phyloP scores from a whole-genome alignment of 1,140 invertebrate species.

The Drosophila carrolli region DNA sequence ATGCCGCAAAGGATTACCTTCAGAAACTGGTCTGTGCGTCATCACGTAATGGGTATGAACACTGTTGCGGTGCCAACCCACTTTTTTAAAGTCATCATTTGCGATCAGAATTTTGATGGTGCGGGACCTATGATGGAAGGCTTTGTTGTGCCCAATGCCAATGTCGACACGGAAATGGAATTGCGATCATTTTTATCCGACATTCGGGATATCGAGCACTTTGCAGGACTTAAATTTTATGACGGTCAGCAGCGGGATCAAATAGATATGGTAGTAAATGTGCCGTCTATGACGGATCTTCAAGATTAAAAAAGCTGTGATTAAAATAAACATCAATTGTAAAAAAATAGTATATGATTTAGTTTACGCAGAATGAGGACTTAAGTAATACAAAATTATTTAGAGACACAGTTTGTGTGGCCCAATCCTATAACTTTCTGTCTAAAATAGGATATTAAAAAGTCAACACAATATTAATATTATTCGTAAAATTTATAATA shows the following conservation, averaged over 20 bases:
- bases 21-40: slow-evolving; percentile 96
- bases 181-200: slow-evolving; percentile 92
- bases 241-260: slow-evolving; percentile 87
- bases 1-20: slow-evolving; percentile 93
- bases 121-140: slow-evolving; percentile 93
- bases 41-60: slow-evolving; percentile 97
- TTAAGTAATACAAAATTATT: too few species aligned
- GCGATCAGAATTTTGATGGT: slow-evolving; percentile 87
- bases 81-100: slow-evolving; percentile 97
- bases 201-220: slow-evolving; percentile 94
- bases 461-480: too few species aligned
- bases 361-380: too few species aligned
- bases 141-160: slow-evolving; percentile 96
- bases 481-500: too few species aligned
- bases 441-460: too few species aligned
- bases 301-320: not conserved
- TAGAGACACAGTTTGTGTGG: too few species aligned
- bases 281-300: not conserved
- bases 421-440: too few species aligned
- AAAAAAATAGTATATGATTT: not conserved
- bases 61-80: slow-evolving; percentile 99
- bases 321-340: not conserved
- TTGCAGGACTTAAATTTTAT: slow-evolving; percentile 96
- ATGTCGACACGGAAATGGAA: slow-evolving; percentile 90
- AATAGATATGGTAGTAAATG: not conserved